Base-by-base conservation (phyloP, 2,797 vertebrate species). In the Mycteria americana region DNA sequence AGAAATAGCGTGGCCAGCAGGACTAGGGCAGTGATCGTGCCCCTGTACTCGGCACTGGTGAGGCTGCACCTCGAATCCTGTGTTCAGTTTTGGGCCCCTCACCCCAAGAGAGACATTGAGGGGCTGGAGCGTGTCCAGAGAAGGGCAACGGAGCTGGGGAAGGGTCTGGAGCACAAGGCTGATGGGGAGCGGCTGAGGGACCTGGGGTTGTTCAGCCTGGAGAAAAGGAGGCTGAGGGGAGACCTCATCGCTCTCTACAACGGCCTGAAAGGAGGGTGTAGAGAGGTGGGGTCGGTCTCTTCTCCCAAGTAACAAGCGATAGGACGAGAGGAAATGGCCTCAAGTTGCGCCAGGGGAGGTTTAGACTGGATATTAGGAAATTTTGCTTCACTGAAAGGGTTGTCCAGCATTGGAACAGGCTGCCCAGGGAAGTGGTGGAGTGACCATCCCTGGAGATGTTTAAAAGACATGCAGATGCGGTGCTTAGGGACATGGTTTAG, bases 41-140 rank as follows among this genome's bases (percentile, higher is more conserved):
- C 21, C 27, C 16, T 37, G 67, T 4, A 13, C 30, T 59, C 0
- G 18, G 45, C 64, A 2, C 63, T 37, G 41, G 16, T 3, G 35
- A 48, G 31, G 39, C 31, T 7, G 1, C 25, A 8, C n/a, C 67
- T 16, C 3, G 1, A 45, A 4, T 43, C 0, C 60, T 3, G 21
- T 5, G 68, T 18, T 28, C 48, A 45, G 37, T 37, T 37, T 37
- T 37, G 37, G 37, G 37, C 37, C 37, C 37, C 37, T 37, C 9
- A 37, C 37, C 37, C 37, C 37, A 37, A 37, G 37, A 37, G 9
- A 37, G 37, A 37, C 37, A 37, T 37, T 9, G 37, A 37, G 37
- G 37, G 37, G 37, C 37, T 37, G 37, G 37, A 37, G 37, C 37
- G 37, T 37, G 37, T 37, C 37, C 37, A 37, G 37, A 37, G 37